A percentile compares a stretch with the other conserved stretches of the same genome.
Evolutionary conservation across 2,888 invertebrate species (phyloP).

Genomic region (Theretra japonica): DNA sequence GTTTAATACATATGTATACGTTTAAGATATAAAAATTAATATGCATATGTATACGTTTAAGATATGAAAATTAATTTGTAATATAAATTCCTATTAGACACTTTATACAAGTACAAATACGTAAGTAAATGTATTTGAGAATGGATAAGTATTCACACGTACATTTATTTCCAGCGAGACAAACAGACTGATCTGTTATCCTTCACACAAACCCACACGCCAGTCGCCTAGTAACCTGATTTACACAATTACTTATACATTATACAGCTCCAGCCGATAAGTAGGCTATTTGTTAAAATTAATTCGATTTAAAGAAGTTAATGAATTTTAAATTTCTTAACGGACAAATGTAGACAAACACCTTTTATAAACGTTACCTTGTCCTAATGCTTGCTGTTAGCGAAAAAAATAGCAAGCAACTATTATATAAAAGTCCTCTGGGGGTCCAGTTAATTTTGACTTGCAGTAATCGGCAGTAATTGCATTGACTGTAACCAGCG

Average conservation of each 20-base stretch:
- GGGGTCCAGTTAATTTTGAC: background rate
- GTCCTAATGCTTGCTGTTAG: constrained; percentile 16
- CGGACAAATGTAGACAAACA: constrained; percentile 10
- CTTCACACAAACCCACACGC: constrained; percentile 22
- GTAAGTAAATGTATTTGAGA: constrained; percentile 11
- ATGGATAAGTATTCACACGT: constrained; percentile 12
- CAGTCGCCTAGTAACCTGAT: constrained; percentile 22
- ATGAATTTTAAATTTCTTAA: constrained; percentile 23
- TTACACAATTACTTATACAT: constrained; percentile 18
- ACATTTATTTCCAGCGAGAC: constrained; percentile 5
- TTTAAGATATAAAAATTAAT: too few relatives aligned
- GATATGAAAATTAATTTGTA: too few relatives aligned
- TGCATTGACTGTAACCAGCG: background rate
- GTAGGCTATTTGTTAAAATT: constrained; percentile 23
- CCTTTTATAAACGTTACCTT: constrained; percentile 21
- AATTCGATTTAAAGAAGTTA: constrained; percentile 17
- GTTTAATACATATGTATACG: too few relatives aligned
- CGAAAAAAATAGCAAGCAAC: constrained; percentile 8
- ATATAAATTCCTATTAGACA: background rate
- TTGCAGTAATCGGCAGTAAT: background rate
- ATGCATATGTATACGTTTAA: too few relatives aligned
- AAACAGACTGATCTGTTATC: constrained; percentile 8
- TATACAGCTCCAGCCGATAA: constrained; percentile 14
- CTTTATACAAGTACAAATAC: background rate
- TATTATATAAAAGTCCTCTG: background rate